Evolutionary conservation across 2,888 invertebrate species (phyloP).

Genomic region (Ethmia dodecea): DNA sequence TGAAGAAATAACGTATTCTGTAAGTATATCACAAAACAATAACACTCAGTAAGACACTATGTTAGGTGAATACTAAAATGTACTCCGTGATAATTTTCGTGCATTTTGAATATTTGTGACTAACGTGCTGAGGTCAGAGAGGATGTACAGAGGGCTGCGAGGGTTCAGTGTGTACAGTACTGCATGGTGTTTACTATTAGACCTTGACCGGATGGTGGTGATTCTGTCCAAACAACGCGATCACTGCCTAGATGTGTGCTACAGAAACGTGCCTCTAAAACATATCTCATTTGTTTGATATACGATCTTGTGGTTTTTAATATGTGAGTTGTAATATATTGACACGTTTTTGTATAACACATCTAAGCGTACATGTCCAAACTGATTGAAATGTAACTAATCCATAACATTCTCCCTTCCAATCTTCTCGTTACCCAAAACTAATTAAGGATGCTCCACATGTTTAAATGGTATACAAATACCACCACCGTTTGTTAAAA

Average conservation of each 20-base stretch:
- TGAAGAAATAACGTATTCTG: conserved; percentile 78
- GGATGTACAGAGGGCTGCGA: conserved; percentile 33
- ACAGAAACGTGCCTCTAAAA: conserved; percentile 39
- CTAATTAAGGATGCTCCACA: conserved; percentile 75
- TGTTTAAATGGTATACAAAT: conserved; percentile 69
- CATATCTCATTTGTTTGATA: too few species aligned
- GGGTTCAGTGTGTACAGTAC: conserved; percentile 49
- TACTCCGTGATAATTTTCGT: conserved; percentile 43
- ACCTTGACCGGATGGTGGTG: conserved; percentile 61
- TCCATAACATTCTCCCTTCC: conserved; percentile 78
- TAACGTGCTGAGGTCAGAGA: conserved; percentile 31
- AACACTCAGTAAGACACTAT: conserved; percentile 74
- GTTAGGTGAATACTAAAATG: conserved; percentile 68
- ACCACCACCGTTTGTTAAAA: conserved; percentile 71
- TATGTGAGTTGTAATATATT: conserved; percentile 2
- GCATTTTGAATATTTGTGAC: conserved; percentile 52
- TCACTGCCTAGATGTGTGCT: conserved; percentile 35
- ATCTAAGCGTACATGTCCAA: conserved; percentile 34
- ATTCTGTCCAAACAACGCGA: conserved; percentile 41
- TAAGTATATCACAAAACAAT: conserved; percentile 77
- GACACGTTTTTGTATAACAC: conserved; percentile 48
- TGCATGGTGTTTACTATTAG: conserved; percentile 71
- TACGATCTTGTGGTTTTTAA: not conserved
- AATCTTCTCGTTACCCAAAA: conserved; percentile 74
- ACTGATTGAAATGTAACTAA: conserved; percentile 66